Evolutionary conservation across 2,888 invertebrate genomes (phyloP).

Genomic region (Melinaea marsaeus): DNA sequence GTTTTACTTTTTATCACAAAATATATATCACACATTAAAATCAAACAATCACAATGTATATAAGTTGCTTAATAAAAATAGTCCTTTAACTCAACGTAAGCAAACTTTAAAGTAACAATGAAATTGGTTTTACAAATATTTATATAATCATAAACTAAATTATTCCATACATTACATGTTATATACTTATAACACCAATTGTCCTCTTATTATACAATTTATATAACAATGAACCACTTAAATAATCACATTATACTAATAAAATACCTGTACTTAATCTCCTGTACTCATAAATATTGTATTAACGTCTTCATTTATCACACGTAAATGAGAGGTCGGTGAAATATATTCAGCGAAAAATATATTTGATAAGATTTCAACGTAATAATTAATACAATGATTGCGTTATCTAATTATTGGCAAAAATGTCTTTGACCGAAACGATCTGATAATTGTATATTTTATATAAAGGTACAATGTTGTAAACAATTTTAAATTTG

Average conservation of each 20-base stretch:
- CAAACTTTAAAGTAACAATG: too few species aligned
- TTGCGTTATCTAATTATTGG: slow-evolving; percentile 2
- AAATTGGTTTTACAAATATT: too few species aligned
- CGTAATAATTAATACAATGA: slow-evolving; percentile 6
- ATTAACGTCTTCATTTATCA: slow-evolving; percentile 13
- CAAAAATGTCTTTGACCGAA: neutral
- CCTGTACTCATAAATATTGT: slow-evolving; percentile 9
- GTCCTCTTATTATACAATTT: slow-evolving; percentile 11
- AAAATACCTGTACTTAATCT: slow-evolving; percentile 2
- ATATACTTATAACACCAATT: too few species aligned
- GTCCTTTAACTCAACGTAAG: too few species aligned
- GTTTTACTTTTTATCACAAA: too few species aligned
- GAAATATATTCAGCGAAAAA: slow-evolving; percentile 17
- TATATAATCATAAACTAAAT: too few species aligned
- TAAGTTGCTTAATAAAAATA: too few species aligned
- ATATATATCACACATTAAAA: too few species aligned
- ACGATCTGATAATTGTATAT: neutral
- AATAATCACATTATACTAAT: slow-evolving; percentile 1
- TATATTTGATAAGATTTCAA: neutral
- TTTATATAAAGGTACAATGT: too few species aligned
- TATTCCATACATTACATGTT: too few species aligned
- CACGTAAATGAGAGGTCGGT: slow-evolving; percentile 19
- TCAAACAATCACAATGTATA: too few species aligned
- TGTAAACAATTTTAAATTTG: too few species aligned
- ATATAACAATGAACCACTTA: slow-evolving; percentile 8